Evolutionary conservation across 2,888 invertebrate species (phyloP), one percentile per base, ranked within the genome.

Genomic region (Cryptocheilus praepositus): DNA sequence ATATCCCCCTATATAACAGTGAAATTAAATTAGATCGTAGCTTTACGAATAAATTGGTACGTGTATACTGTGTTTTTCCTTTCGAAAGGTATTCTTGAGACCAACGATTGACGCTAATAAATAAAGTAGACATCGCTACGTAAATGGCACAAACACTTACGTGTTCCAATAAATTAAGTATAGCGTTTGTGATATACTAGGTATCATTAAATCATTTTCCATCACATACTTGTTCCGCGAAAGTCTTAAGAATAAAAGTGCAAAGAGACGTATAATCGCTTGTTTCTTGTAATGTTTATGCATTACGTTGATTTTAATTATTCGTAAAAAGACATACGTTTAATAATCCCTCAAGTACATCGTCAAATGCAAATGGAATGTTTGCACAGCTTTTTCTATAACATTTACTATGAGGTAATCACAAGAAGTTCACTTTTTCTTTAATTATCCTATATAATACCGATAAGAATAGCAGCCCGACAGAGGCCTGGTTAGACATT

Each of bases 351-450:
- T 67, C 73, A 73, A 60, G 70, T 73, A 49, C 49, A 18, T 49
- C 49, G 44, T 76, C 72, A 73, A 83, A 84, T 83, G 81, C 78
- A 58, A 77, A 74, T 80, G 83, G 84, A 85, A 85, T 85, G 84
- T 79, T 76, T 59, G 60, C 67, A 70, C 64, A 59, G 65, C 70
- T 60, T 71, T 67, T 70, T 61, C 65, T 72, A 58, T 53, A 46
- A 54, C 22, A 52, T 55, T 55, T 22, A 52, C 68, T 73, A 75
- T 55, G 66, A 76, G 57, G 55, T 79, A 79, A 80, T 81, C 72
- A 77, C 78, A 77, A 78, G 67, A 70, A 74, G 76, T 78, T 65
- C 58, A 59, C 55, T 76, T 63, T n/a, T 61, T 70, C 13, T 36
- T 68, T 67, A 61, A 58, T 71, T 72, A 71, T 61, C 57, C 64